Percentiles rank a stretch among this genome's conserved stretches.
These are phyloP conservation scores for Lymantria monacha DNA, from an alignment of 2,888 invertebrate species.

Conservation along the genomic window DNA sequence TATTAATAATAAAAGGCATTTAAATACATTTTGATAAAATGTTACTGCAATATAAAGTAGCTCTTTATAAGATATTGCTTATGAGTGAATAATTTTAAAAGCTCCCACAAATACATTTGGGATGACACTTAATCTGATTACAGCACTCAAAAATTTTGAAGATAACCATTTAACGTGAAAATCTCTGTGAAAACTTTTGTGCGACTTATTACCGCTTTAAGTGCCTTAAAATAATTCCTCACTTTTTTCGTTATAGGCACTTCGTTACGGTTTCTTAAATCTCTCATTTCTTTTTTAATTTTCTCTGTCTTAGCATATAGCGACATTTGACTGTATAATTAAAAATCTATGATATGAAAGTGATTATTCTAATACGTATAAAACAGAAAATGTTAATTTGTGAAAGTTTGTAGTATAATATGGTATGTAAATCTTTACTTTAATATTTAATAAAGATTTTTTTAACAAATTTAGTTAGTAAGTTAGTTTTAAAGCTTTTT, in stretches of 20 bases:
- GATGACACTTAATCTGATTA: conserved; percentile 59
- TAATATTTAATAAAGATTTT: no score
- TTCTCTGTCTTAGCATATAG: conserved; percentile 42
- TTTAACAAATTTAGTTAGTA: no score
- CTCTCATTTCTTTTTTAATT: no score
- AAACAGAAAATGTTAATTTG: no score
- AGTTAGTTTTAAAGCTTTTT: no score
- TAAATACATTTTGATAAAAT: conserved; percentile 28
- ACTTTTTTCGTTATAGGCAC: conserved; percentile 58
- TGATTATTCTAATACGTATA: no score
- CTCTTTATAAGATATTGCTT: conserved; percentile 45
- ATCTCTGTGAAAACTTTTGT: conserved; percentile 59
- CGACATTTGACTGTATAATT: background rate
- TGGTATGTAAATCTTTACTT: no score
- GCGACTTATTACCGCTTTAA: conserved; percentile 62
- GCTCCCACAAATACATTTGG: conserved; percentile 51
- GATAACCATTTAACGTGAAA: conserved; percentile 65
- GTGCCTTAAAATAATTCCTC: conserved; percentile 65
- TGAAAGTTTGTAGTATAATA: no score
- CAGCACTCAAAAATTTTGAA: conserved; percentile 55
- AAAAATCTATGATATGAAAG: no score
- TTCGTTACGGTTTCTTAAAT: conserved; percentile 65
- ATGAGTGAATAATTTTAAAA: conserved; percentile 47
- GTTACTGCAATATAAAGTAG: conserved; percentile 36
- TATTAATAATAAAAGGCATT: conserved; percentile 17